phyloP scores from a whole-genome alignment of 2,888 invertebrate species.

The Scrobipalpa atriplicella region DNA sequence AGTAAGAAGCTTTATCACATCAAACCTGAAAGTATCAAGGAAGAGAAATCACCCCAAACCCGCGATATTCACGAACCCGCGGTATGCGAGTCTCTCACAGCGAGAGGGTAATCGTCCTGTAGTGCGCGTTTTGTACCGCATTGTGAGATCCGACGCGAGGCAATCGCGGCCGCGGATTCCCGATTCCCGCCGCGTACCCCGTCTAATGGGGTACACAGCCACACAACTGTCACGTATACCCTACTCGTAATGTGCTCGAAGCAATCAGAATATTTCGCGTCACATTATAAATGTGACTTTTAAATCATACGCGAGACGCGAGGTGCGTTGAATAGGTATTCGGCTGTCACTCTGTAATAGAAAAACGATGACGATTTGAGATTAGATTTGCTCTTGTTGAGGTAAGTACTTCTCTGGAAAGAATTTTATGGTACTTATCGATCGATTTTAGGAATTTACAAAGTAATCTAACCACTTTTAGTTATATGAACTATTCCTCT shows the following conservation, averaged over 20 bases:
- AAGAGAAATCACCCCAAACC: conserved; percentile 32
- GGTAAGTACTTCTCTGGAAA: not conserved
- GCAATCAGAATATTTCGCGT: conserved; percentile 56
- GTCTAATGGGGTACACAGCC: conserved; percentile 64
- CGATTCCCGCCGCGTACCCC: conserved; percentile 68
- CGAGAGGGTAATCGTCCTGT: conserved; percentile 76
- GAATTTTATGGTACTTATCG: not conserved
- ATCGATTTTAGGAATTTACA: not conserved
- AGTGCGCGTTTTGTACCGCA: conserved; percentile 69
- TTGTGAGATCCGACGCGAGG: conserved; percentile 62
- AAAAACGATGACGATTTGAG: not conserved
- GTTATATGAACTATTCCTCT: not conserved
- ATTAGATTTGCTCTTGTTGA: not conserved
- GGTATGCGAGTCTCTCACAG: conserved; percentile 55
- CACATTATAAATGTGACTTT: conserved; percentile 64
- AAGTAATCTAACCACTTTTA: not conserved
- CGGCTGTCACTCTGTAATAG: conserved; percentile 24
- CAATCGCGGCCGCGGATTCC: conserved; percentile 63
- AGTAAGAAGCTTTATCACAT: too few relatives aligned
- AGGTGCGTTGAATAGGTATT: conserved; percentile 50
- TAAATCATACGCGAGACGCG: conserved; percentile 46
- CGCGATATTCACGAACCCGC: conserved; percentile 45
- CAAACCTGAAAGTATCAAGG: conserved; percentile 35
- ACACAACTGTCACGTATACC: conserved; percentile 56
- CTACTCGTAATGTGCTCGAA: conserved; percentile 48